Conservation (phyloP, 2,888 invertebrate species). For the Congeria kusceri region DNA sequence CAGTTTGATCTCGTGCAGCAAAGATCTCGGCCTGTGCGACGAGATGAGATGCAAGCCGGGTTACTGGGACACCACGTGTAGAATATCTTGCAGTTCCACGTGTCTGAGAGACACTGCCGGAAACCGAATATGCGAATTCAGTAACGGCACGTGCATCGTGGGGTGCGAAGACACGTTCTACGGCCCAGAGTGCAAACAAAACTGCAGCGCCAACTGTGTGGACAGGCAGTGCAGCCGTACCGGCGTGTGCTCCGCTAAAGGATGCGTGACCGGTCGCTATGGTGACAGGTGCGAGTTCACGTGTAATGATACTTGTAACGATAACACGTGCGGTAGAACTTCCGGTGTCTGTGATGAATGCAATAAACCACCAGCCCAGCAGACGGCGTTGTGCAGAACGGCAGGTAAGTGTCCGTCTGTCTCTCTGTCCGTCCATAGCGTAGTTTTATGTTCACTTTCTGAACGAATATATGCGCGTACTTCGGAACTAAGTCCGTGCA, state of each 20-base stretch:
- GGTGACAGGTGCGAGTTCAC: conserved; percentile 19
- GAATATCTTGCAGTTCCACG: conserved; percentile 28
- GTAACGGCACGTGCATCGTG: conserved; percentile 32
- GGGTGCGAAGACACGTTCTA: conserved; percentile 43
- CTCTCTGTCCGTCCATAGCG: too few relatives aligned
- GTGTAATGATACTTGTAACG: conserved; percentile 48
- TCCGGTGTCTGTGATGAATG: conserved; percentile 52
- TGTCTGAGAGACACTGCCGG: conserved; percentile 13
- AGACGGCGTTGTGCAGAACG: conserved; percentile 35
- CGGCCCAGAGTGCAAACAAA: conserved; percentile 23
- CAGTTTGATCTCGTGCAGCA: conserved; percentile 30
- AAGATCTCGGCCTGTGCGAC: conserved; percentile 34
- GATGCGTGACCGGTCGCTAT: conserved; percentile 27
- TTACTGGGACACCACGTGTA: conserved; percentile 36
- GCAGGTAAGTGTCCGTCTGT: conserved; percentile 41
- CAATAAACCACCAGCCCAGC: conserved; percentile 18
- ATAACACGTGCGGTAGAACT: conserved; percentile 34
- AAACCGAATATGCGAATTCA: conserved; percentile 21
- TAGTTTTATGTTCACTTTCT: too few relatives aligned
- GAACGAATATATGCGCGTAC: too few relatives aligned
- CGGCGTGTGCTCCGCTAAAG: conserved; percentile 16
- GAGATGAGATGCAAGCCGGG: conserved; percentile 40
- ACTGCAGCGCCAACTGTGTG: conserved; percentile 36
- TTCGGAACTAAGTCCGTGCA: not conserved
- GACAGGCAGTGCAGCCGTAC: conserved; percentile 26